Conservation (phyloP, 2,797 vertebrate species). For the Selene dorsalis region DNA sequence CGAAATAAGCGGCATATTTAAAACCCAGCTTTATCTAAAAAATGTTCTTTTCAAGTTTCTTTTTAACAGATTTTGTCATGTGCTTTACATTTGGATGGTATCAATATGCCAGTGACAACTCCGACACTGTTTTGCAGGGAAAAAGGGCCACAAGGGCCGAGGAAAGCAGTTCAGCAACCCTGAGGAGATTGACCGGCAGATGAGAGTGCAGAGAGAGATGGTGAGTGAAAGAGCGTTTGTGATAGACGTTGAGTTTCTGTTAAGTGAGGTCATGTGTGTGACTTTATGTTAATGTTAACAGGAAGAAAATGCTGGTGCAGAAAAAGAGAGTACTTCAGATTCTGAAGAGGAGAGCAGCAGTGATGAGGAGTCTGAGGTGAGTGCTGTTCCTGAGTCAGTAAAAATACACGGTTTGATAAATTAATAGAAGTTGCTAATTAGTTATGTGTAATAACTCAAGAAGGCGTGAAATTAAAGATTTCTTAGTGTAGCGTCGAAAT, state of each 20-base stretch:
- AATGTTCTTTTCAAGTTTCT: too few species aligned
- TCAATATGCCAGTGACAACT: background rate
- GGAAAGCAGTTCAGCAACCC: constrained; percentile 89
- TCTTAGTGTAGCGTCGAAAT: background rate
- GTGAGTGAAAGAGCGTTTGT: constrained; percentile 63
- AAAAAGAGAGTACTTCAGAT: constrained; percentile 71
- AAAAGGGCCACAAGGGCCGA: constrained; percentile 86
- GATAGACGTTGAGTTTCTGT: accelerated
- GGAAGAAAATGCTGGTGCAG: constrained; percentile 81
- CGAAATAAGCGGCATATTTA: too few species aligned
- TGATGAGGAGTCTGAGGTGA: constrained; percentile 82
- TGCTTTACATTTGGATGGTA: background rate
- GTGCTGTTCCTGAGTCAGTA: constrained; percentile 15
- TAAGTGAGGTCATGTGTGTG: background rate
- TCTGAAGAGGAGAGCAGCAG: constrained; percentile 88
- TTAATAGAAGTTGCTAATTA: background rate
- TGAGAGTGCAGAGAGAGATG: constrained; percentile 82
- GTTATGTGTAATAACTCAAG: background rate
- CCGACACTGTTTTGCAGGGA: constrained; percentile 72
- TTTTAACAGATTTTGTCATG: background rate
- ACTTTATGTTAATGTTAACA: constrained; percentile 52
- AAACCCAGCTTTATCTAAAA: too few species aligned
- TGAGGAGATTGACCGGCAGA: constrained; percentile 87
- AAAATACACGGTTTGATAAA: background rate
- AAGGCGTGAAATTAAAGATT: background rate